Percentiles rank a stretch among this genome's conserved stretches.
Conservation (phyloP, 2,888 invertebrate species). For the Alcis repandata region DNA sequence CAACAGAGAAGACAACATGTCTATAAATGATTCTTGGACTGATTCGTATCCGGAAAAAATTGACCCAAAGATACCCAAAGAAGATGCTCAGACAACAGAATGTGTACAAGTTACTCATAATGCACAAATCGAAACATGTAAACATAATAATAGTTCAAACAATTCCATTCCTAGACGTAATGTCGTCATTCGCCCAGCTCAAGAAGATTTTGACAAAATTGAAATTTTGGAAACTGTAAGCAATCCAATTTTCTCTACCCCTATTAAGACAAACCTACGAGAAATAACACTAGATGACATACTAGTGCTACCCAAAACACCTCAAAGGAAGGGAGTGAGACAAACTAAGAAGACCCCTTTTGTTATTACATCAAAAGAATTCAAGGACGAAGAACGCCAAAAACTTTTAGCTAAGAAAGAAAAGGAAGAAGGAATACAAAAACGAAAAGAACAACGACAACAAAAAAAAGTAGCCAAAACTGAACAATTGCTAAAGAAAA, state of each 20-base stretch:
- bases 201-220: conserved; percentile 14
- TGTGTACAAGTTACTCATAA: conserved; percentile 14
- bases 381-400: conserved; percentile 34
- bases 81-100: conserved; percentile 8
- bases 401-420: conserved; percentile 33
- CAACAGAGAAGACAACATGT: conserved; percentile 9
- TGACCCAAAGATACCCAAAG: not conserved
- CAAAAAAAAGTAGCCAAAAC: conserved; percentile 32
- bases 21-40: conserved; percentile 4
- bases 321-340: conserved; percentile 36
- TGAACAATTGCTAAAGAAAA: conserved; percentile 24
- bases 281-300: conserved; percentile 31
- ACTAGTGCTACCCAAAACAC: conserved; percentile 39
- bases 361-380: conserved; percentile 36
- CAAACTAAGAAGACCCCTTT: conserved; percentile 34
- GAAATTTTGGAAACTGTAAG: conserved; percentile 15
- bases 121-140: conserved; percentile 15
- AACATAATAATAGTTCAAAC: not conserved
- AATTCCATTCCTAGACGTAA: not conserved
- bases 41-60: not conserved
- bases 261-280: conserved; percentile 12
- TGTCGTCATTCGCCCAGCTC: not conserved
- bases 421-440: conserved; percentile 39
- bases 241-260: conserved; percentile 13
- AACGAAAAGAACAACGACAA: conserved; percentile 34